Evolutionary conservation across 2,888 invertebrate genomes (phyloP).

Genomic region (Tridacna crocea): DNA sequence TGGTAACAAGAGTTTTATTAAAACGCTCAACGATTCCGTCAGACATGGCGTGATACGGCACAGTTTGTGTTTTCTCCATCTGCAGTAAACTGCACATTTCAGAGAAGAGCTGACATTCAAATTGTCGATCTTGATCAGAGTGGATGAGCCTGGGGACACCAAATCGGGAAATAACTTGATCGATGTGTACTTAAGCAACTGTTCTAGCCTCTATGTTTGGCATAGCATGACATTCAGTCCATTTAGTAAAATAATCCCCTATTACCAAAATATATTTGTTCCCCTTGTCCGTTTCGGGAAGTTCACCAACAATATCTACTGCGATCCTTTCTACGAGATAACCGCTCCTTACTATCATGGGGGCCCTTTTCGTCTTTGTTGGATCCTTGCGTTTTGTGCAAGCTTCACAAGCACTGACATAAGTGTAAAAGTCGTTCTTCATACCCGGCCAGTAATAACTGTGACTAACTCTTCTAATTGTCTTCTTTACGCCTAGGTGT

Average conservation of each 20-base stretch:
- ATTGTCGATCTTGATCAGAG: slow-evolving; percentile 52
- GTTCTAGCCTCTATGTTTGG: slow-evolving; percentile 34
- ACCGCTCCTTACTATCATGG: slow-evolving; percentile 38
- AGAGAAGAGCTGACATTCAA: slow-evolving; percentile 46
- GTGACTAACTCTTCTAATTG: slow-evolving; percentile 16
- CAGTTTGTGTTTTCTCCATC: too few species aligned
- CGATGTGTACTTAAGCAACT: slow-evolving; percentile 39
- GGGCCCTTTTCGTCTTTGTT: slow-evolving; percentile 30
- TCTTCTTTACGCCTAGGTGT: slow-evolving; percentile 29
- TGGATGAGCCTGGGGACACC: slow-evolving; percentile 43
- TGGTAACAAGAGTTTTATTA: slow-evolving; percentile 24
- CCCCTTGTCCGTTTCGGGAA: slow-evolving; percentile 33
- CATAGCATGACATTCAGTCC: slow-evolving; percentile 44
- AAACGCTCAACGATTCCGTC: too few species aligned
- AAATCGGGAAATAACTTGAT: slow-evolving; percentile 42
- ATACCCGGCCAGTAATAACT: too few species aligned
- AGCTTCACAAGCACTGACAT: slow-evolving; percentile 18
- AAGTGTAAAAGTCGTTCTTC: slow-evolving; percentile 17
- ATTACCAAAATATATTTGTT: slow-evolving; percentile 47
- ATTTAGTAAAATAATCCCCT: slow-evolving; percentile 53
- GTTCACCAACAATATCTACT: slow-evolving; percentile 43
- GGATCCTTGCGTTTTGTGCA: slow-evolving; percentile 39
- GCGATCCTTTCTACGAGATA: slow-evolving; percentile 42
- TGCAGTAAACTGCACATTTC: too few species aligned
- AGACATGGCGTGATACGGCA: slow-evolving; percentile 47